phyloP scores from a whole-genome alignment of 2,797 vertebrate species.

The Pyrocephalus nanus region DNA sequence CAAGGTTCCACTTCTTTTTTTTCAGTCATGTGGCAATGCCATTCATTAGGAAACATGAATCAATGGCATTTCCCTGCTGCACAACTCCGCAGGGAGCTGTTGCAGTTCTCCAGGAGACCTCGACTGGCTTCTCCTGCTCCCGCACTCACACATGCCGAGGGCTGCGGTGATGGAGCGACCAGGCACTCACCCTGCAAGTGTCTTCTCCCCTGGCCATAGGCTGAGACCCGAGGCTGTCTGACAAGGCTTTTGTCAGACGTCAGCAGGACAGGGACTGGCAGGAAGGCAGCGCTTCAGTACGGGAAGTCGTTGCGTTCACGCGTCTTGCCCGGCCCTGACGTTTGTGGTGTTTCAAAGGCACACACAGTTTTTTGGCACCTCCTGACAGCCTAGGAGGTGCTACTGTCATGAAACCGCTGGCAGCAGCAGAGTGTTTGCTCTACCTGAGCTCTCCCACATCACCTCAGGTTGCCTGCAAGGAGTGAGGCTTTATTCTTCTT shows the following conservation, averaged over 20 bases:
- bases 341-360: not conserved
- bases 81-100: not conserved
- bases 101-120: not conserved
- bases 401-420: not conserved
- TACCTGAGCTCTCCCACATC: not conserved
- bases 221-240: not conserved
- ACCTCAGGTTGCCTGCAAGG: not conserved
- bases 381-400: not conserved
- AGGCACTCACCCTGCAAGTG: rapidly evolving
- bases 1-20: not conserved
- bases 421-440: rapidly evolving
- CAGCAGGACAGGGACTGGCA: not conserved
- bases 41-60: slow-evolving; percentile 6
- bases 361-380: rapidly evolving
- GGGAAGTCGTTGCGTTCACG: not conserved
- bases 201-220: not conserved
- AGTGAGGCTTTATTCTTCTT: not conserved
- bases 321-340: not conserved
- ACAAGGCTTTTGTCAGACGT: not conserved
- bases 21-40: not conserved
- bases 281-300: not conserved
- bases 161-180: rapidly evolving
- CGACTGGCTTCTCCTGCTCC: not conserved
- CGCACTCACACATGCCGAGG: rapidly evolving
- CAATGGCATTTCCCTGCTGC: not conserved